A percentile compares a stretch with the other conserved stretches of the same genome.
Conservation (phyloP, 2,888 invertebrate species). For the Drosophila anomelani region DNA sequence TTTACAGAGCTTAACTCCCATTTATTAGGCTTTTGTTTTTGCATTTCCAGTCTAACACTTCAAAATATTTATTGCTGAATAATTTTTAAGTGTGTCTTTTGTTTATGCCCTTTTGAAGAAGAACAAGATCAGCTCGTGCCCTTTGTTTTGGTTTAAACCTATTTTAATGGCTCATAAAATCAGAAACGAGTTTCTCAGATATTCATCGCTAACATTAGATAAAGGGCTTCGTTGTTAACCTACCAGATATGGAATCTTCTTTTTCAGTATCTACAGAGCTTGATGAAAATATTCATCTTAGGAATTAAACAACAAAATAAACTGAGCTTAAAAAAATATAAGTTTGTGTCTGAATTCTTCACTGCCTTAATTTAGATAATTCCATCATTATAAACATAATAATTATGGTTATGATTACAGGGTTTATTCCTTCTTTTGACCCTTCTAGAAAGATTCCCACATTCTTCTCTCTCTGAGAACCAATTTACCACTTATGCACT, state of each 20-base stretch:
- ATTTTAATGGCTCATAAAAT: conserved; percentile 28
- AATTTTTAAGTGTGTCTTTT: not conserved
- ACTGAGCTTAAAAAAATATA: not conserved
- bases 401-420: not conserved
- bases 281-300: not conserved
- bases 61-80: not conserved
- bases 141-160: conserved; percentile 29
- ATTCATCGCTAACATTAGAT: conserved; percentile 2
- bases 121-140: conserved; percentile 33
- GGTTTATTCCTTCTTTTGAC: not conserved
- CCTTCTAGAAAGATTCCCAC: conserved; percentile 18
- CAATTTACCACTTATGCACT: conserved; percentile 46
- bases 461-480: conserved; percentile 25
- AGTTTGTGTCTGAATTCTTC: not conserved
- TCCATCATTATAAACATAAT: not conserved
- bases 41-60: not conserved
- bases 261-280: conserved; percentile 8
- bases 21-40: not conserved
- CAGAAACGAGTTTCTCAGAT: conserved; percentile 19
- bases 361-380: not conserved
- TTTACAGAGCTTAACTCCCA: not conserved
- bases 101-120: conserved; percentile 7
- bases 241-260: conserved; percentile 3
- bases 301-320: not conserved
- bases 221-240: conserved; percentile 9